Percentiles rank a stretch among this genome's conserved stretches.
phyloP scores from a whole-genome alignment of 2,113 vertebrate genomes.

The Nesoenas mayeri region DNA sequence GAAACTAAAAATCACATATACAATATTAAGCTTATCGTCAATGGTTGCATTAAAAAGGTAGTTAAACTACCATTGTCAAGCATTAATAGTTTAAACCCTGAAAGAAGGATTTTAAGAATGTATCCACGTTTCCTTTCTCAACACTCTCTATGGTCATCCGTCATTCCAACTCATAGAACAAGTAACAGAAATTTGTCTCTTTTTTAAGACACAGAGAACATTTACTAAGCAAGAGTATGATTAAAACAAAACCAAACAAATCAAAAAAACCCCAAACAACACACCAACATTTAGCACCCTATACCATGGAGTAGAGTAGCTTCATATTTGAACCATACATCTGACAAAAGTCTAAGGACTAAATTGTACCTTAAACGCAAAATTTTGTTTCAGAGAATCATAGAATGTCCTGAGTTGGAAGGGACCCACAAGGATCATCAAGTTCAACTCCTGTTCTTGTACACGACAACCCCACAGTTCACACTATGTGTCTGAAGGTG shows the following conservation, averaged over 20 bases:
- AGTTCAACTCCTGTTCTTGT: too few species aligned
- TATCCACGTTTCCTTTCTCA: background rate
- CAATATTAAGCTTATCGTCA: background rate
- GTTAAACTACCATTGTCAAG: background rate
- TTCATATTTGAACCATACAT: background rate
- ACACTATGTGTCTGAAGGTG: too few species aligned
- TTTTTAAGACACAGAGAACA: background rate
- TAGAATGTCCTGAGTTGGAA: too few species aligned
- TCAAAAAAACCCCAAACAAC: too few species aligned
- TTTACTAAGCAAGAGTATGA: background rate
- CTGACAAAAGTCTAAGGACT: background rate
- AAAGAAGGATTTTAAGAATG: background rate
- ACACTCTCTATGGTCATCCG: background rate
- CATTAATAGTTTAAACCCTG: background rate
- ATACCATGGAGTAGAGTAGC: background rate
- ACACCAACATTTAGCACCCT: background rate
- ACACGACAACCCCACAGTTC: too few species aligned
- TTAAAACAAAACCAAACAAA: background rate
- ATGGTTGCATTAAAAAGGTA: background rate
- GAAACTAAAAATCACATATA: background rate
- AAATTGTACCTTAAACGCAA: background rate
- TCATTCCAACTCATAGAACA: background rate
- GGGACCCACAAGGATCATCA: too few species aligned
- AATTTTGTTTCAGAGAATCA: background rate
- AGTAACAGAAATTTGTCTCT: background rate